phyloP scores from a whole-genome alignment of 2,888 invertebrate species.

The Synergus umbraculus region DNA sequence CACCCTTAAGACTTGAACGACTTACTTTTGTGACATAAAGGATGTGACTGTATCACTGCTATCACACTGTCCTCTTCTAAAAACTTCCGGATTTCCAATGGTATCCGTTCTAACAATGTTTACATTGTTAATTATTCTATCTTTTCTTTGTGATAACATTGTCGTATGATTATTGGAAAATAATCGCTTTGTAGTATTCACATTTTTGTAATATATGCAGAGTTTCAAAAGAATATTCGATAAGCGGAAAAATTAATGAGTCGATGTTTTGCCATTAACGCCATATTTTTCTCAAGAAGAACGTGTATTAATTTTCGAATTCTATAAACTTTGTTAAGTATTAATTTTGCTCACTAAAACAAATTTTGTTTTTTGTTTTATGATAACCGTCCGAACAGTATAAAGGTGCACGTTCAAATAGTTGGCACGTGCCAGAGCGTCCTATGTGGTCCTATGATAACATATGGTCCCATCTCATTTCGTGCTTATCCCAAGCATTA shows the following conservation, averaged over 20 bases:
- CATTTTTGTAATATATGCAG: background rate
- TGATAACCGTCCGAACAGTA: constrained; percentile 61
- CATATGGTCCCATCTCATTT: constrained; percentile 75
- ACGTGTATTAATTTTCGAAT: background rate
- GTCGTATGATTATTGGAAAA: background rate
- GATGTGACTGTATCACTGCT: constrained; percentile 66
- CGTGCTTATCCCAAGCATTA: constrained; percentile 71
- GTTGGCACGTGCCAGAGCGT: constrained; percentile 73
- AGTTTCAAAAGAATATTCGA: too few relatives aligned
- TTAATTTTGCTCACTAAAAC: background rate
- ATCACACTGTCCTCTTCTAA: constrained; percentile 68
- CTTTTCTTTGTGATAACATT: constrained; percentile 42
- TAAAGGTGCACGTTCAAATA: constrained; percentile 72
- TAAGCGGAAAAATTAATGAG: background rate
- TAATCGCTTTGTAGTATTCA: background rate
- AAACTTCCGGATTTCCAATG: constrained; percentile 65
- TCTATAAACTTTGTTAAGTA: background rate
- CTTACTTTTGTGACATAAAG: constrained; percentile 71
- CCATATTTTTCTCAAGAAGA: background rate
- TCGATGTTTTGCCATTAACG: background rate
- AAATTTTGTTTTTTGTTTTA: background rate
- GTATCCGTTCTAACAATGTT: too few relatives aligned
- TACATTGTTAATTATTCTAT: constrained; percentile 55
- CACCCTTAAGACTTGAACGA: background rate
- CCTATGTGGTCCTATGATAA: constrained; percentile 67